A percentile compares a stretch with the other conserved stretches of the same genome.
phyloP scores from a whole-genome alignment of 2,888 invertebrate genomes.

The Conops quadrifasciatus region DNA sequence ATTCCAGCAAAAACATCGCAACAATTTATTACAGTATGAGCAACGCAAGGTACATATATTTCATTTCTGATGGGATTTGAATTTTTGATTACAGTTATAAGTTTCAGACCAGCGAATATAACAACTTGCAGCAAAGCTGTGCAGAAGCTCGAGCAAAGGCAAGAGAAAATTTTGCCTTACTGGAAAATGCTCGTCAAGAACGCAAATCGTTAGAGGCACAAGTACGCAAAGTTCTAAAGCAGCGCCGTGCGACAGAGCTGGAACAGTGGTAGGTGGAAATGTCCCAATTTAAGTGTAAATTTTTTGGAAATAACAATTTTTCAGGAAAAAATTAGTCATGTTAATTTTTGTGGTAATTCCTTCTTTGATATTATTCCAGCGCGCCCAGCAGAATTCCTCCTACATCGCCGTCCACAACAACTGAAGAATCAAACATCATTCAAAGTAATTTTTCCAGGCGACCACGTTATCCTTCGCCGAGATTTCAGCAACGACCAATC shows the following conservation, averaged over 20 bases:
- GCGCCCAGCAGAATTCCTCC: neutral
- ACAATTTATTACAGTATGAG: conserved; percentile 40
- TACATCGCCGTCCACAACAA: conserved; percentile 7
- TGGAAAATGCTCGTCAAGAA: conserved; percentile 13
- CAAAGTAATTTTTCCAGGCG: neutral
- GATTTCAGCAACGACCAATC: neutral
- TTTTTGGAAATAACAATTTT: neutral
- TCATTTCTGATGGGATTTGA: neutral
- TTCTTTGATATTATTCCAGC: neutral
- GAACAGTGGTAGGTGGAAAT: neutral
- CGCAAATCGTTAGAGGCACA: conserved; percentile 19
- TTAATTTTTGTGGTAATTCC: too few species aligned
- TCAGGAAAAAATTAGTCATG: too few species aligned
- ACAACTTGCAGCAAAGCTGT: neutral
- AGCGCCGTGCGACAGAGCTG: neutral
- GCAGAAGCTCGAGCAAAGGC: conserved; percentile 1
- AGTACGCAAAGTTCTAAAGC: conserved; percentile 18
- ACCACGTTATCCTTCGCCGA: neutral
- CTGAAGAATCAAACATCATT: too few species aligned
- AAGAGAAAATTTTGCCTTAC: neutral
- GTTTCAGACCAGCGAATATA: conserved; percentile 10
- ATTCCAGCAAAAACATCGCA: conserved; percentile 51
- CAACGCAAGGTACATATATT: conserved; percentile 47
- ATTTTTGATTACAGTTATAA: neutral
- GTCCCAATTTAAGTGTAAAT: neutral